These are phyloP conservation scores for Montipora foliosa DNA, from an alignment of 64 coral and sea anemone genomes.

Conservation along the genomic window DNA sequence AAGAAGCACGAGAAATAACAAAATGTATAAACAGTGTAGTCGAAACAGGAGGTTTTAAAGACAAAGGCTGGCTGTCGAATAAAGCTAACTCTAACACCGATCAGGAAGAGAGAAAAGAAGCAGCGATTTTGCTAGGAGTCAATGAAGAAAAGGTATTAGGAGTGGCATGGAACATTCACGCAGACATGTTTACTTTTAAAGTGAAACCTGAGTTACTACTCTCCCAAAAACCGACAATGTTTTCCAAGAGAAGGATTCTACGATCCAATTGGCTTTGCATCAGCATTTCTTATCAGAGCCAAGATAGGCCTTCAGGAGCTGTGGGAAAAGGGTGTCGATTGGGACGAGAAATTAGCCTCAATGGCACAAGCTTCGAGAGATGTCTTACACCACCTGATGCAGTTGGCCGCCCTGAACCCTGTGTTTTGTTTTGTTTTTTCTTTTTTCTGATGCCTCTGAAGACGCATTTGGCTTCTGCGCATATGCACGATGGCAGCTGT, in stretches of 20 bases:
- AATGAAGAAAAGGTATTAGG: constrained; percentile 49
- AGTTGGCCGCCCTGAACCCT: constrained; percentile 41
- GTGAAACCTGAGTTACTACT: not conserved
- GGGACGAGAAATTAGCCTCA: constrained; percentile 23
- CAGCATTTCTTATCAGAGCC: constrained; percentile 51
- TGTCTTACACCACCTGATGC: constrained; percentile 47
- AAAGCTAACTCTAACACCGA: not conserved
- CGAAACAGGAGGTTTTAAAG: constrained; percentile 40
- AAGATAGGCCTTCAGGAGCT: constrained; percentile 50
- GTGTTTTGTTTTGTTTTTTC: not conserved
- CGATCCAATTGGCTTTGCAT: constrained; percentile 36
- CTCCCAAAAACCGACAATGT: not conserved
- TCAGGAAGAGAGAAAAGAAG: not conserved
- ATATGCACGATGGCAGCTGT: constrained; percentile 41
- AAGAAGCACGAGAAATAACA: constrained; percentile 32
- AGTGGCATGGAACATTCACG: constrained; percentile 21
- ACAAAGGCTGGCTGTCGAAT: constrained; percentile 46
- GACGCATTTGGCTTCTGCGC: constrained; percentile 49
- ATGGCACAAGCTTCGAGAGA: constrained; percentile 40
- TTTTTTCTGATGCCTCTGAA: constrained; percentile 57
- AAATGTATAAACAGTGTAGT: constrained; percentile 32
- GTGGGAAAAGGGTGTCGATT: constrained; percentile 39
- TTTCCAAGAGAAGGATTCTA: constrained; percentile 57
- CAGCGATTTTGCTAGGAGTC: not conserved
- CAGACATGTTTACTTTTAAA: constrained; percentile 33